phyloP scores from a whole-genome alignment of 2,797 vertebrate species.

The Bradypodion ventrale region DNA sequence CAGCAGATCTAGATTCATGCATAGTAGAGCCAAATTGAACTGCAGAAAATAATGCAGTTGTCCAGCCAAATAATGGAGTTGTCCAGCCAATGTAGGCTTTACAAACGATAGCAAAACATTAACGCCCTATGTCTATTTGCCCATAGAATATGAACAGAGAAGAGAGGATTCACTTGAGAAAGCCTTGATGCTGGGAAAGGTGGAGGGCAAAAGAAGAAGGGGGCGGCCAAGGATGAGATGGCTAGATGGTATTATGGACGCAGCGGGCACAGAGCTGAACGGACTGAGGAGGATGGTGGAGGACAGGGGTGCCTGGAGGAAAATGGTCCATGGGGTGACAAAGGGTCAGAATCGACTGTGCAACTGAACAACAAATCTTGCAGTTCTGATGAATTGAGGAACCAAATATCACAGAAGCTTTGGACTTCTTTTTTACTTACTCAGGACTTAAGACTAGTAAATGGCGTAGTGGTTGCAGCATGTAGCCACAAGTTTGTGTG shows the following conservation, averaged over 20 bases:
- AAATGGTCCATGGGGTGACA: no score
- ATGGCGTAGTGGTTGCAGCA: neutral
- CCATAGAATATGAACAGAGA: neutral
- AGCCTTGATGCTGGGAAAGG: no score
- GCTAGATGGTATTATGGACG: no score
- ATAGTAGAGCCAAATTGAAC: neutral
- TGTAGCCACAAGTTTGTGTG: neutral
- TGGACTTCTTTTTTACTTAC: neutral
- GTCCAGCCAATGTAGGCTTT: neutral
- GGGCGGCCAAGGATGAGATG: no score
- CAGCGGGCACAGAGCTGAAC: no score
- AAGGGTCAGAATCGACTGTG: no score
- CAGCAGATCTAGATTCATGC: neutral
- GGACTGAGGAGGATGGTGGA: no score
- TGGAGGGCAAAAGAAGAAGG: no score
- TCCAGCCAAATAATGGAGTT: neutral
- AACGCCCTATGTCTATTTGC: neutral
- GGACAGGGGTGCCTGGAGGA: no score
- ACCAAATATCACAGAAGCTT: neutral
- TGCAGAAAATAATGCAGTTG: neutral
- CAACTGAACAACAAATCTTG: no score
- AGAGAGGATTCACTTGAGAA: no score
- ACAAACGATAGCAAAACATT: neutral
- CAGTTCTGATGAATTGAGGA: neutral
- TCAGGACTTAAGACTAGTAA: neutral